These are phyloP conservation scores for Drosophila ustulata DNA, from an alignment of 2,888 invertebrate genomes.

Conservation along the genomic window DNA sequence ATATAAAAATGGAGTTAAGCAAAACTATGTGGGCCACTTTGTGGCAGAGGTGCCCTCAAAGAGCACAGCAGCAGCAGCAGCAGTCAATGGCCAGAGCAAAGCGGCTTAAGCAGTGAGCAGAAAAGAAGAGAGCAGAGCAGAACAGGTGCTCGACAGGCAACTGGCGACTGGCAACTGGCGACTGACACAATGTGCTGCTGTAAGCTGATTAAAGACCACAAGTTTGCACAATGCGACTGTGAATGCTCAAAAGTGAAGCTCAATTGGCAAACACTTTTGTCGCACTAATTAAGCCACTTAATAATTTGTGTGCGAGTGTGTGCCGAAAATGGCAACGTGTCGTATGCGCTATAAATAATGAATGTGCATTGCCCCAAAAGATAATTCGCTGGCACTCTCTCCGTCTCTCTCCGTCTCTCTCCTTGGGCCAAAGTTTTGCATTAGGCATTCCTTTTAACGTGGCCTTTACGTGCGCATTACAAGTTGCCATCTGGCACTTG, in stretches of 20 bases:
- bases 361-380: constrained; percentile 32
- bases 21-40: constrained; percentile 30
- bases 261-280: constrained; percentile 71
- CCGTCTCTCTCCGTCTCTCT: background rate
- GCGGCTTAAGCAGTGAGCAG: constrained; percentile 40
- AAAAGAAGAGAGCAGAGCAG: background rate
- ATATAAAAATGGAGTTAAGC: constrained; percentile 6
- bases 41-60: constrained; percentile 16
- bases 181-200: constrained; percentile 21
- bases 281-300: constrained; percentile 72
- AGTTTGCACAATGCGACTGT: constrained; percentile 20
- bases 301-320: constrained; percentile 31
- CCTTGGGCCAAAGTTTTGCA: constrained; percentile 54
- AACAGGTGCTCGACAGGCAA: constrained; percentile 6
- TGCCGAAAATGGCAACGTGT: constrained; percentile 11
- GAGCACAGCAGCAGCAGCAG: background rate
- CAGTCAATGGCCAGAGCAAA: constrained; percentile 26
- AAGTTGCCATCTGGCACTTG: constrained; percentile 27
- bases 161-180: background rate
- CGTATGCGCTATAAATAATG: constrained; percentile 69
- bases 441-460: constrained; percentile 67
- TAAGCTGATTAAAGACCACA: constrained; percentile 69
- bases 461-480: constrained; percentile 55
- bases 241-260: constrained; percentile 27
- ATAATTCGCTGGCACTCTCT: constrained; percentile 4